phyloP scores from a whole-genome alignment of 2,888 invertebrate genomes.

The Euzophera pinguis region DNA sequence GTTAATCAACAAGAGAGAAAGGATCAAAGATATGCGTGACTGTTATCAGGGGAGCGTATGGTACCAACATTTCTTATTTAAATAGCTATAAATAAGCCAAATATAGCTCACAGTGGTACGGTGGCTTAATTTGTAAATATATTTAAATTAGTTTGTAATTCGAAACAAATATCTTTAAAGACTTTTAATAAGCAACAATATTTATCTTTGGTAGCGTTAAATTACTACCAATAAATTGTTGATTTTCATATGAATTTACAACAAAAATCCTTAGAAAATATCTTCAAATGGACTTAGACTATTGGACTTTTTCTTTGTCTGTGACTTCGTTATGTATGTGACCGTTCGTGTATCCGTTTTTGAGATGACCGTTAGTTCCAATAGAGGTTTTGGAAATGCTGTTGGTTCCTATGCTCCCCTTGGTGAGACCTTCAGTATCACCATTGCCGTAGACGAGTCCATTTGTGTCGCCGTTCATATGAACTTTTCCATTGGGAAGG shows the following conservation, averaged over 20 bases:
- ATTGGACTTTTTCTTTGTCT: conserved; percentile 65
- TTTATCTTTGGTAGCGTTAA: conserved; percentile 7
- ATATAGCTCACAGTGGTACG: conserved; percentile 42
- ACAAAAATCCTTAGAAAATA: background rate
- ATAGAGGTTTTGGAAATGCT: conserved; percentile 14
- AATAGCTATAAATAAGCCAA: conserved; percentile 18
- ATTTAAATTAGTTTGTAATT: background rate
- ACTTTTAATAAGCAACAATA: background rate
- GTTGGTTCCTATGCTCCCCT: conserved; percentile 13
- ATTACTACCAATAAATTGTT: conserved; percentile 15
- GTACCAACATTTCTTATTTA: conserved; percentile 25
- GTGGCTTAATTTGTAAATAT: conserved; percentile 13
- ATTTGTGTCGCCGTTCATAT: conserved; percentile 15
- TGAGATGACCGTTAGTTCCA: conserved; percentile 30
- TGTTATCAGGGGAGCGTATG: conserved; percentile 9
- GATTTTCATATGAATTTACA: conserved; percentile 4
- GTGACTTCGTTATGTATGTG: conserved; percentile 33
- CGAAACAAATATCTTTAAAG: background rate
- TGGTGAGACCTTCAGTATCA: conserved; percentile 18
- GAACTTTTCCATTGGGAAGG: conserved; percentile 24
- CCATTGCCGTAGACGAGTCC: conserved; percentile 14
- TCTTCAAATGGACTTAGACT: conserved; percentile 25
- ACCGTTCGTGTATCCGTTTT: conserved; percentile 47
- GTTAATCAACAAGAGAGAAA: conserved; percentile 13
- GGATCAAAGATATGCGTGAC: conserved; percentile 9